Evolutionary conservation across 2,797 vertebrate genomes (phyloP), one percentile per base, ranked within the genome.

Genomic region (Selene dorsalis): DNA sequence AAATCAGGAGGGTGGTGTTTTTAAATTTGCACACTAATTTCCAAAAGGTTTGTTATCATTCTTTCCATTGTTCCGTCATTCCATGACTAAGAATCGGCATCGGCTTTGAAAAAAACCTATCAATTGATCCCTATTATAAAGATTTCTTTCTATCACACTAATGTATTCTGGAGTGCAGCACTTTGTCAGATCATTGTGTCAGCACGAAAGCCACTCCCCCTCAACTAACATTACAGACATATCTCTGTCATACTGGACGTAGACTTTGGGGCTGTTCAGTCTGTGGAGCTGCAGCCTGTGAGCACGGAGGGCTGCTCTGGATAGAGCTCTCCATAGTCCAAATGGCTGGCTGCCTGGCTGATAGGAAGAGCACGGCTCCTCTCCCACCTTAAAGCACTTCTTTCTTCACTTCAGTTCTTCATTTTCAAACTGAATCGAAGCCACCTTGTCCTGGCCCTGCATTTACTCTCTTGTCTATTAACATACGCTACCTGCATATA

Each of bases 371-470:
- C 12, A 50, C 13, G 58, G 24, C 24, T 77, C 77, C 69, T 75
- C 64, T 75, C 38, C 39, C 30, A 32, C 41, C 39, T 74, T 56
- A 24, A 48, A 69, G 61, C 64, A 68, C 26, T 79, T 77, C 52
- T 77, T n/a, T n/a, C n/a, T n/a, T n/a, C n/a, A n/a, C n/a, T n/a
- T n/a, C n/a, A n/a, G n/a, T n/a, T n/a, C 67, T 58, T 32, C 20
- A 83, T 63, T 75, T 76, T 82, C 57, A 69, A 84, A 74, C 12
- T 41, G 59, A 80, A 79, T 77, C 43, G 20, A 61, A 79, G 53
- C 43, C 66, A 69, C 24, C 22, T 10, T 18, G 32, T 70, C 72
- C 20, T 3, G 66, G 52, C 50, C 59, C 20, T 61, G 39, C 59
- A 67, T 45, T 38, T 47, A 45, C 58, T 62, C 28, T 64, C 26